Evolutionary conservation across 2,113 vertebrate genomes (phyloP).

Genomic region (Paramormyrops kingsleyae): DNA sequence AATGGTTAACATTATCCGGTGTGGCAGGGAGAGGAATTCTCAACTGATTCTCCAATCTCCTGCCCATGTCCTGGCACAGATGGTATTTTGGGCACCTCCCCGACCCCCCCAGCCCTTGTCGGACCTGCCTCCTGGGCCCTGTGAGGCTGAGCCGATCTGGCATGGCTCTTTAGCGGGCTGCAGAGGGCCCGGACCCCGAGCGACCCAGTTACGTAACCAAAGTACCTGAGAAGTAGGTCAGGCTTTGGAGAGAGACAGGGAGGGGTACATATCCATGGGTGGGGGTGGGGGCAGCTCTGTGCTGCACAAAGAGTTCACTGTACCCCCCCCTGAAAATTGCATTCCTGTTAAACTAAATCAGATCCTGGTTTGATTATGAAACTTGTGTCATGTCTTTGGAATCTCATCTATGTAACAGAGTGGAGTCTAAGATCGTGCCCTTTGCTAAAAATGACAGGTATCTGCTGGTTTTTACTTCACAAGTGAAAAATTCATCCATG

Average conservation of each 20-base stretch:
- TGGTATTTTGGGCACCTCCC: neutral
- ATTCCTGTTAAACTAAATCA: neutral
- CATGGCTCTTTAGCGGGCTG: neutral
- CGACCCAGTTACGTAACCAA: slow-evolving; percentile 22
- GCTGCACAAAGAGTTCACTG: slow-evolving; percentile 17
- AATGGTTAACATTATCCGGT: neutral
- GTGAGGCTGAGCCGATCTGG: neutral
- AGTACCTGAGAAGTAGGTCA: slow-evolving; percentile 23
- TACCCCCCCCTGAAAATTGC: neutral
- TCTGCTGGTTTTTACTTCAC: neutral
- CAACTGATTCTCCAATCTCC: neutral
- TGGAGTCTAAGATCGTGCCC: neutral
- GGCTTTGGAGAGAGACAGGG: neutral
- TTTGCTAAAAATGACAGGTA: neutral
- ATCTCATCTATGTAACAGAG: slow-evolving; percentile 1
- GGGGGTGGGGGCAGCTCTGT: neutral
- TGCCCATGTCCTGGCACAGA: neutral
- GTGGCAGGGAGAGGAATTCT: neutral
- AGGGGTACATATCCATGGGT: neutral
- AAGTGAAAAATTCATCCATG: neutral
- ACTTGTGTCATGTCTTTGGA: neutral
- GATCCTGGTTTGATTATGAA: neutral
- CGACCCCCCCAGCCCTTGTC: neutral
- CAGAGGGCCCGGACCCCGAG: neutral
- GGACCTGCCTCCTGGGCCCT: neutral